Base-by-base conservation (phyloP, 2,888 invertebrate species). In the Euphydryas editha region DNA sequence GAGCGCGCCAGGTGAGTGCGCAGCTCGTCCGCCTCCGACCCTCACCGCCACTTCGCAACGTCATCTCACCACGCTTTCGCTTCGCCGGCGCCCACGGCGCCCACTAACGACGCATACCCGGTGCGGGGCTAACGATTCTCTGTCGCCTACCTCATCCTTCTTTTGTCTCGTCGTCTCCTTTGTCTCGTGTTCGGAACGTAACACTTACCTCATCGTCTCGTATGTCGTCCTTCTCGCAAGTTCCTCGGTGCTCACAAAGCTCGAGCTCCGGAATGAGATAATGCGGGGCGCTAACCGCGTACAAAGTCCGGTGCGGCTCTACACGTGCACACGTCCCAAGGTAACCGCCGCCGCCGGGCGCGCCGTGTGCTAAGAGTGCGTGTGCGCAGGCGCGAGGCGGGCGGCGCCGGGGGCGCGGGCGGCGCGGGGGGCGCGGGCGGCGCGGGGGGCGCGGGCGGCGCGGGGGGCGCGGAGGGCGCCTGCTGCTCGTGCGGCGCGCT, bases 1-100 rank as follows among this genome's bases (percentile, higher is more conserved):
- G 86, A 82, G 64, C 81, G 79, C 76, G 81, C 78, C 77, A 88
- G 86, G 91, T 88, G 81, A 86, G 75, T 72, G 65, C 68, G 70
- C 72, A 47, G 30, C 67, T 58, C 66, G 59, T 61, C 63, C 65
- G 18, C 24, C 61, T 60, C 54, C 68, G 21, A n/a, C 61, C 44
- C 59, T 54, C 57, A 69, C 62, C 62, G 30, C 59, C 65, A 47
- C 30, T 30, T 2, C 30, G 30, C 30, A 30, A 7, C 30, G 30
- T 8, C 30, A 30, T 3, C 30, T 81, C 68, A 42, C 61, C 70
- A 67, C 42, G 58, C 60, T 67, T 39, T 20, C 58, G 47, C 51
- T 55, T 47, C 46, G 17, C 17, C n/a, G n/a, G n/a, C n/a, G n/a
- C n/a, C n/a, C n/a, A 20, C 47, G 55, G 54, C 44, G 20, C 57